phyloP scores from a whole-genome alignment of 2,888 invertebrate genomes.

The Brenthis daphne region DNA sequence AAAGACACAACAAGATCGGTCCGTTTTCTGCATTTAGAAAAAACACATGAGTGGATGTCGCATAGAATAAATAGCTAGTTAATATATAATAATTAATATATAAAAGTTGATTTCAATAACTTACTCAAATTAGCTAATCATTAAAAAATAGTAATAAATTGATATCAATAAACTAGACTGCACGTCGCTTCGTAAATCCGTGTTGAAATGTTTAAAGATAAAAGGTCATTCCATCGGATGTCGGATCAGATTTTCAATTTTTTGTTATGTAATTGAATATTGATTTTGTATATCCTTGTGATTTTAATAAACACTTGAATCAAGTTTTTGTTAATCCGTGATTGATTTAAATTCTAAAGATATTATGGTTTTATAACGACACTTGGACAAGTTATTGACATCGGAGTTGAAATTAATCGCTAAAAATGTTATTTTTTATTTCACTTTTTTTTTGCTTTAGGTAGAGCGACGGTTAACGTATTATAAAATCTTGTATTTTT shows the following conservation, averaged over 20 bases:
- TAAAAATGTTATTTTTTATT: too few species aligned
- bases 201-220: constrained; percentile 35
- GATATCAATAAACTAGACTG: constrained; percentile 40
- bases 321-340: constrained; percentile 12
- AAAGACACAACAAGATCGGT: too few species aligned
- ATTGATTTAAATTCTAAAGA: constrained; percentile 18
- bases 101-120: neutral
- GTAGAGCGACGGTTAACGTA: too few species aligned
- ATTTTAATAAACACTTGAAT: constrained; percentile 24
- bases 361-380: neutral
- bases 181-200: constrained; percentile 41
- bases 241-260: constrained; percentile 33
- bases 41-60: constrained; percentile 1
- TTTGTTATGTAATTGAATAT: constrained; percentile 33
- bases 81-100: neutral
- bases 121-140: constrained; percentile 11
- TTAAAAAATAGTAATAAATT: constrained; percentile 25
- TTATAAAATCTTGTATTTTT: too few species aligned
- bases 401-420: neutral
- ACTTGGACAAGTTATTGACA: neutral
- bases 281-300: constrained; percentile 35
- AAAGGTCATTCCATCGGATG: constrained; percentile 41
- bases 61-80: constrained; percentile 10
- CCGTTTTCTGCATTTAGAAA: neutral
- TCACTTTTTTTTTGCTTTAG: too few species aligned